Percentiles rank a stretch among this genome's conserved stretches.
phyloP scores from a whole-genome alignment of 1,140 invertebrate genomes.

The Reticulitermes speratus region DNA sequence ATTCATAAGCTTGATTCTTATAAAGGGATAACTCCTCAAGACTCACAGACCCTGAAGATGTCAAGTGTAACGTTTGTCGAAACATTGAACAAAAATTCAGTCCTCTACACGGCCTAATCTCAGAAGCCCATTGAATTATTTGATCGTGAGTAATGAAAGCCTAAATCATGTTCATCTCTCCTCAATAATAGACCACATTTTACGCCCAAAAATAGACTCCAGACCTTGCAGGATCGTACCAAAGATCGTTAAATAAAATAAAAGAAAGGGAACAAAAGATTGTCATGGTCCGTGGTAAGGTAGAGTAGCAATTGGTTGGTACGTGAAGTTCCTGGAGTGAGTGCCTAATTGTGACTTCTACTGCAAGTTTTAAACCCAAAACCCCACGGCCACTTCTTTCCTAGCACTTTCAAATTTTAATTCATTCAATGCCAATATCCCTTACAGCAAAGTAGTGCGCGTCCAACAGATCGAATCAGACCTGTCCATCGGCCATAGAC shows the following conservation, averaged over 20 bases:
- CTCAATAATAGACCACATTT: no score
- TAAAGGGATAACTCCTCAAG: no score
- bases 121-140: no score
- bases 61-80: no score
- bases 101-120: no score
- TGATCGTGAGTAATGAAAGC: no score
- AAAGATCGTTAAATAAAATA: neutral
- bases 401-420: conserved; percentile 4
- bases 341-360: neutral
- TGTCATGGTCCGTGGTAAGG: neutral
- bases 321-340: neutral
- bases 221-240: no score
- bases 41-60: no score
- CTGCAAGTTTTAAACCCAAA: neutral
- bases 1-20: no score
- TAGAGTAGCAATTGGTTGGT: neutral
- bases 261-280: neutral
- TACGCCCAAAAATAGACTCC: no score
- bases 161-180: no score
- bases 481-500: neutral
- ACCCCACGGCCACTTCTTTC: neutral
- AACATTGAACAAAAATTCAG: no score
- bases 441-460: neutral
- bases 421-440: neutral
- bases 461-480: neutral